Evolutionary conservation across 2,888 invertebrate genomes (phyloP).

Genomic region (Parochlus steinenii): DNA sequence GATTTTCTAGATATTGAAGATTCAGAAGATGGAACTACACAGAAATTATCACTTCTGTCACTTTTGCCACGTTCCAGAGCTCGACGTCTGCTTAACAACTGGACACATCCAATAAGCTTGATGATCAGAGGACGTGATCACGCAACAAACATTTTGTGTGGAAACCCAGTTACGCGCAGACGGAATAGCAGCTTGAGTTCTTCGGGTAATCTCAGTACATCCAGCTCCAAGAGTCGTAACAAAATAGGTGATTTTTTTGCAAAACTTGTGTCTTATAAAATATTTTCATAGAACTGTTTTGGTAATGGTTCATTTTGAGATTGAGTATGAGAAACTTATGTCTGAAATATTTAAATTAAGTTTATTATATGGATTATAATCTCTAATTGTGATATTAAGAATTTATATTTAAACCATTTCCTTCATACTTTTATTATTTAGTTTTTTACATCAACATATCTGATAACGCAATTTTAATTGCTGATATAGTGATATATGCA

Average conservation of each 20-base stretch:
- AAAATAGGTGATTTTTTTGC: constrained; percentile 9
- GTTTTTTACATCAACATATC: too few species aligned
- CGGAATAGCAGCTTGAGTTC: constrained; percentile 20
- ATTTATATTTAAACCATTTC: too few species aligned
- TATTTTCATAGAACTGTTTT: too few species aligned
- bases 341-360: too few species aligned
- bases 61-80: constrained; percentile 61
- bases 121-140: constrained; percentile 67
- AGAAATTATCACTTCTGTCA: constrained; percentile 56
- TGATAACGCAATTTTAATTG: too few species aligned
- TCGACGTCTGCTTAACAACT: constrained; percentile 57
- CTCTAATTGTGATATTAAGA: too few species aligned
- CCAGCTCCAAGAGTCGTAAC: constrained; percentile 5
- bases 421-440: too few species aligned
- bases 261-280: constrained; percentile 1
- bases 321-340: too few species aligned
- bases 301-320: too few species aligned
- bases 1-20: constrained; percentile 32
- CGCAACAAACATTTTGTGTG: constrained; percentile 61
- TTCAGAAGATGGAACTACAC: constrained; percentile 38
- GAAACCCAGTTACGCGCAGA: constrained; percentile 39
- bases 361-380: too few species aligned
- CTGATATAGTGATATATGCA: too few species aligned
- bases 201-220: constrained; percentile 13
- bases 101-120: constrained; percentile 60